Evolutionary conservation across 2,797 vertebrate species (phyloP), one percentile per base, ranked within the genome.

Genomic region (Myiotriccus ornatus): DNA sequence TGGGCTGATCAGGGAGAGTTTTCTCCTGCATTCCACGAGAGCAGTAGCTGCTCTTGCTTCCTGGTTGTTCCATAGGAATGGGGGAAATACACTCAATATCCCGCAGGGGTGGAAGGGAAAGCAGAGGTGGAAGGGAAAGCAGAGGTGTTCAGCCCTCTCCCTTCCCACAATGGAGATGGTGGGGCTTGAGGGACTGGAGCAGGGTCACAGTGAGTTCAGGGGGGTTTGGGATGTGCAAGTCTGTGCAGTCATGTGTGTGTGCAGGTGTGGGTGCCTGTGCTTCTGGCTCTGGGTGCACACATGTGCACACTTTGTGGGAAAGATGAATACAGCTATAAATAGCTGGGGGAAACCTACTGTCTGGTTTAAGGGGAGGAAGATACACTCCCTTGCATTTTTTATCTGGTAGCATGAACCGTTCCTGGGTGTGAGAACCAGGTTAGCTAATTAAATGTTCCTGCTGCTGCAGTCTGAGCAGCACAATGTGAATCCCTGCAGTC

Each of bases 181-280:
- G 41, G 15, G 41, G 41, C 24, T 39, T 67, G 8, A 17, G 62
- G 76, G 53, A 7, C 21, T 19, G 41, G n/a, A 41, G 49, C 57
- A 32, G 39, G 63, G 23, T 84, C 50, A 37, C 62, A 34, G 14
- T 1, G 59, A 78, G 56, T 8, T 78, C 49, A n/a, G 5, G 4
- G 34, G 32, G 25, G 20, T 2, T 9, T 22, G 7, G 15, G 35
- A 2, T 21, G 28, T 47, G 78, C 46, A 10, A 24, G 12, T 4
- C 17, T 3, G 0, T 56, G 69, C 14, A 6, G 37, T 7, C 0
- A 0, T n/a, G 44, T n/a, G 18, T 25, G 7, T 28, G 49, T 74
- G 64, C 87, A 37, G 16, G 22, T 41, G 5, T 14, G 47, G 24
- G 14, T 44, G 34, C 4, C 1, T 12, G 71, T 12, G 10, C 35